phyloP scores from a whole-genome alignment of 2,888 invertebrate species.

The Crepidodera aurea region DNA sequence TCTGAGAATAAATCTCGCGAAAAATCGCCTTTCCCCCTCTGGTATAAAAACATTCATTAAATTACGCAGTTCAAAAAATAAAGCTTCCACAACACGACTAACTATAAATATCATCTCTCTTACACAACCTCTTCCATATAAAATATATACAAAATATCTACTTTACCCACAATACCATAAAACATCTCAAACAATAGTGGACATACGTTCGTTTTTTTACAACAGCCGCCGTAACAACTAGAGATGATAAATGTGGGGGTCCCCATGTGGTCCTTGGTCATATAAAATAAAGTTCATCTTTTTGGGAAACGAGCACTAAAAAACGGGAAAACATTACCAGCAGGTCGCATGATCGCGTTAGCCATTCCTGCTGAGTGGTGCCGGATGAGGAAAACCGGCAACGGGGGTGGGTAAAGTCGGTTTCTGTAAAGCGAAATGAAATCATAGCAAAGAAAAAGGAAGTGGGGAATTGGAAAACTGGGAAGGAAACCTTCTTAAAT shows the following conservation, averaged over 20 bases:
- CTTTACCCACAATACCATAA: conserved; percentile 29
- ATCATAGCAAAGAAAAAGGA: conserved; percentile 27
- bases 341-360: conserved; percentile 63
- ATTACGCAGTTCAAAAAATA: no score
- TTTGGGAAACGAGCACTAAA: conserved; percentile 55
- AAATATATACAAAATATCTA: conserved; percentile 25
- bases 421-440: conserved; percentile 33
- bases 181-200: conserved; percentile 46
- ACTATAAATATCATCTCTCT: conserved; percentile 17
- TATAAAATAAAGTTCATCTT: conserved; percentile 55
- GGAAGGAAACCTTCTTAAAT: conserved; percentile 3
- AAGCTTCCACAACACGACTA: no score
- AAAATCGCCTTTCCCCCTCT: no score
- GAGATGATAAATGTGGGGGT: conserved; percentile 56
- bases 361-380: conserved; percentile 56
- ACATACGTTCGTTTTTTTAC: conserved; percentile 52
- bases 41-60: no score
- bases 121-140: conserved; percentile 14
- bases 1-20: no score
- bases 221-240: conserved; percentile 40
- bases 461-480: conserved; percentile 14
- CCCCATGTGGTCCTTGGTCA: conserved; percentile 58
- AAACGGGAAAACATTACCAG: conserved; percentile 63
- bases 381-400: conserved; percentile 50
- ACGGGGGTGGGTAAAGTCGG: conserved; percentile 43